Evolutionary conservation across 2,113 vertebrate species (phyloP).

Genomic region (Mus pahari): DNA sequence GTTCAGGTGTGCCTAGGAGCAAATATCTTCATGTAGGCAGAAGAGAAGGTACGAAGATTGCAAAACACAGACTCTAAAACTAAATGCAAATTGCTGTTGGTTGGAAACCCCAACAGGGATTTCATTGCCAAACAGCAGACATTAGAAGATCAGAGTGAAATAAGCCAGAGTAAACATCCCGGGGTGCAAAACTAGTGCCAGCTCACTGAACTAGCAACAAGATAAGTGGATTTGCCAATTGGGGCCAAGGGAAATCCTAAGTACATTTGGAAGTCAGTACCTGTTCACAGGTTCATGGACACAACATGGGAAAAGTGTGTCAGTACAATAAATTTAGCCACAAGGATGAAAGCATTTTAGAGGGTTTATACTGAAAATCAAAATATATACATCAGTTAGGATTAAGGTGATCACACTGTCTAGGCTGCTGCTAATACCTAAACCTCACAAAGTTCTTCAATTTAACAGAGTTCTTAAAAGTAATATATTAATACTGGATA

Average conservation of each 20-base stretch:
- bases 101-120: constrained; percentile 78
- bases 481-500: not conserved
- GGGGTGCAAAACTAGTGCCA: constrained; percentile 70
- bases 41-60: constrained; percentile 75
- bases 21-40: constrained; percentile 72
- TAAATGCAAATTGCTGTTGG: constrained; percentile 78
- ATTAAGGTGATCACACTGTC: not conserved
- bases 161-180: constrained; percentile 82
- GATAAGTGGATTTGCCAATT: constrained; percentile 11
- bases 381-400: not conserved
- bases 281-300: not conserved
- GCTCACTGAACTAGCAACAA: constrained; percentile 11
- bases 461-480: not conserved
- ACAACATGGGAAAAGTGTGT: not conserved
- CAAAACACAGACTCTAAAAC: constrained; percentile 74
- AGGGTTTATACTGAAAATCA: not conserved
- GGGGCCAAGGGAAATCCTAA: constrained; percentile 34
- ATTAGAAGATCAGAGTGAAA: constrained; percentile 78
- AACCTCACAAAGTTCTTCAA: not conserved
- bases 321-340: not conserved
- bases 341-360: constrained; percentile 7
- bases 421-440: not conserved
- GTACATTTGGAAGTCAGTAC: constrained; percentile 45
- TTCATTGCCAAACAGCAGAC: constrained; percentile 77
- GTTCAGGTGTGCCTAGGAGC: constrained; percentile 88